These are phyloP conservation scores for Watsonalla cultraria DNA, from an alignment of 2,888 invertebrate genomes.

Conservation along the genomic window DNA sequence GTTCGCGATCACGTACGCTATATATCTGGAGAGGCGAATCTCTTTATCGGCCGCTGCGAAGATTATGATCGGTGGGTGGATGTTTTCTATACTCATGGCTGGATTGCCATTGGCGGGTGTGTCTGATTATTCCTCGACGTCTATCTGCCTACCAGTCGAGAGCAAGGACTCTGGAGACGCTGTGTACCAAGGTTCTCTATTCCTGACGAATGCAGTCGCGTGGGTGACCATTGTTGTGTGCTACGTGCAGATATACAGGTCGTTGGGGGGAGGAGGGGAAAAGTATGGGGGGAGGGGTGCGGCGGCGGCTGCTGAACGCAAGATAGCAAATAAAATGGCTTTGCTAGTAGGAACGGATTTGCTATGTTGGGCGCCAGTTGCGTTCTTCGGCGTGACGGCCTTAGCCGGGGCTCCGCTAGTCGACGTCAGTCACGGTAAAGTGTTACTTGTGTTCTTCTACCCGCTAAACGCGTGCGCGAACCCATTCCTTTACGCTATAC, in stretches of 20 bases:
- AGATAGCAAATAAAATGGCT: conserved; percentile 94
- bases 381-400: conserved; percentile 93
- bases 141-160: conserved; percentile 93
- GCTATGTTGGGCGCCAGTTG: conserved; percentile 91
- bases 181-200: conserved; percentile 85
- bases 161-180: conserved; percentile 83
- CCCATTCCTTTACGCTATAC: conserved; percentile 93
- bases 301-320: conserved; percentile 82
- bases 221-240: conserved; percentile 91
- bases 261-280: conserved; percentile 85
- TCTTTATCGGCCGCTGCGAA: conserved; percentile 84
- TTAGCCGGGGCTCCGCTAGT: conserved; percentile 90
- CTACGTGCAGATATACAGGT: conserved; percentile 91
- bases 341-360: conserved; percentile 92
- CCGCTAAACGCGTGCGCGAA: conserved; percentile 95
- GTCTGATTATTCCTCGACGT: conserved; percentile 92
- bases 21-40: conserved; percentile 89
- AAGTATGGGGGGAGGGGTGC: conserved; percentile 81
- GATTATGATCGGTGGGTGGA: conserved; percentile 89
- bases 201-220: conserved; percentile 87
- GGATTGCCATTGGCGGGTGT: conserved; percentile 89
- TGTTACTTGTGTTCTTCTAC: conserved; percentile 92
- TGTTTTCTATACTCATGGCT: conserved; percentile 87
- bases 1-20: conserved; percentile 90
- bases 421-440: conserved; percentile 88